Evolutionary conservation across 2,113 vertebrate genomes (phyloP).

Genomic region (Plecotus auritus): DNA sequence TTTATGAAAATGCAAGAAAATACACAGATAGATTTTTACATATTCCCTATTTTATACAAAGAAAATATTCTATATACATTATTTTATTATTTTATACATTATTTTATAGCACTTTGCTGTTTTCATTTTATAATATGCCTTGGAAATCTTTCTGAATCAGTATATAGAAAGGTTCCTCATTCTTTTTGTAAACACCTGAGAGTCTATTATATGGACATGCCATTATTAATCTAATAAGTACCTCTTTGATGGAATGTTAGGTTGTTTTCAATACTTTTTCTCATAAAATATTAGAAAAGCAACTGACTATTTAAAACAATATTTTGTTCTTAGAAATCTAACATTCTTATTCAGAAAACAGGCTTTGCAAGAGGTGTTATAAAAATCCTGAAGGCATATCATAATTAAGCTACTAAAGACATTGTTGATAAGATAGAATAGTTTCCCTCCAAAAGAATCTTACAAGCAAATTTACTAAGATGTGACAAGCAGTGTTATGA

Average conservation of each 20-base stretch:
- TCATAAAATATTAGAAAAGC: constrained; percentile 34
- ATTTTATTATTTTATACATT: background rate
- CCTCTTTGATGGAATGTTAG: background rate
- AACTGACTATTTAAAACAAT: constrained; percentile 21
- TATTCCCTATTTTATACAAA: background rate
- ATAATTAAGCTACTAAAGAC: constrained; percentile 65
- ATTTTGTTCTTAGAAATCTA: constrained; percentile 38
- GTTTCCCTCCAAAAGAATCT: constrained; percentile 47
- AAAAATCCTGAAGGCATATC: constrained; percentile 57
- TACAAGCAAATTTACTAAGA: constrained; percentile 62
- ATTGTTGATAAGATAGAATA: constrained; percentile 70
- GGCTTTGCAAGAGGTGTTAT: constrained; percentile 24
- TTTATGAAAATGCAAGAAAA: background rate
- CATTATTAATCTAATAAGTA: constrained; percentile 11
- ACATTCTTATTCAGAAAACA: constrained; percentile 53
- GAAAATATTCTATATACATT: background rate
- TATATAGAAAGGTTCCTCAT: background rate
- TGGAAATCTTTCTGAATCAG: background rate
- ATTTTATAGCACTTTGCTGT: background rate
- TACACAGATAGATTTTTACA: background rate
- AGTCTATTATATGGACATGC: background rate
- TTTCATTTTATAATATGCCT: background rate
- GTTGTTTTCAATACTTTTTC: background rate
- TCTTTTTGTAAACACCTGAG: background rate
- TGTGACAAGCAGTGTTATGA: constrained; percentile 66